phyloP scores from a whole-genome alignment of 2,113 vertebrate species.

The Chaetodon trifascialis region DNA sequence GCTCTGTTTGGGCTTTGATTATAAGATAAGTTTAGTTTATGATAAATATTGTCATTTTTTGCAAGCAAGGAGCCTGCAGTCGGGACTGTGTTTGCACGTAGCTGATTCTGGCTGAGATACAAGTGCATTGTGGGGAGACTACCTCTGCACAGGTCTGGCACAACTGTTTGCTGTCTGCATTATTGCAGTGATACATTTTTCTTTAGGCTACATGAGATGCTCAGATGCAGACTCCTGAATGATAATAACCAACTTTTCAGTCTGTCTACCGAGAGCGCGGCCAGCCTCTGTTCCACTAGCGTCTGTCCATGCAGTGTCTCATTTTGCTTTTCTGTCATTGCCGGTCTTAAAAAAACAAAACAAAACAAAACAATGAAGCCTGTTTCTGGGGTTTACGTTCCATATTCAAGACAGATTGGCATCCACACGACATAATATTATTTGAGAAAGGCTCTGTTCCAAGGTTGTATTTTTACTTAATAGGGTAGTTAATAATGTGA shows the following conservation, averaged over 20 bases:
- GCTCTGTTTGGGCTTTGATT: not conserved
- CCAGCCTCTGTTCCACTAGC: not conserved
- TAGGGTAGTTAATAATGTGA: not conserved
- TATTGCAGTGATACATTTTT: not conserved
- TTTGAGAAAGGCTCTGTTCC: no score
- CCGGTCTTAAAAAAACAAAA: not conserved
- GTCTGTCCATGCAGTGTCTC: not conserved
- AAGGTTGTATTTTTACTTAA: not conserved
- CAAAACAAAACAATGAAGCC: no score
- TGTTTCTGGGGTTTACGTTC: not conserved
- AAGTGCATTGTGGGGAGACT: not conserved
- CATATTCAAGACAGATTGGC: not conserved
- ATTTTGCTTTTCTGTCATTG: not conserved
- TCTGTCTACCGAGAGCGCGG: not conserved
- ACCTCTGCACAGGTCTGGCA: not conserved
- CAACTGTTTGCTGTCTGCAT: not conserved
- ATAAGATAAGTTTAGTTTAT: no score
- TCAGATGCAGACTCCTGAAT: not conserved
- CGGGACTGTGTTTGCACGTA: not conserved
- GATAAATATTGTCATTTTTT: not conserved
- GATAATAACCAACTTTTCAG: not conserved
- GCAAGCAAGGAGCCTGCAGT: not conserved
- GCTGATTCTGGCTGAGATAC: slow-evolving; percentile 6
- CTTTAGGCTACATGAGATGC: not conserved
- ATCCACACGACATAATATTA: not conserved